Evolutionary conservation across 2,888 invertebrate genomes (phyloP).

Genomic region (Athalia rosae): DNA sequence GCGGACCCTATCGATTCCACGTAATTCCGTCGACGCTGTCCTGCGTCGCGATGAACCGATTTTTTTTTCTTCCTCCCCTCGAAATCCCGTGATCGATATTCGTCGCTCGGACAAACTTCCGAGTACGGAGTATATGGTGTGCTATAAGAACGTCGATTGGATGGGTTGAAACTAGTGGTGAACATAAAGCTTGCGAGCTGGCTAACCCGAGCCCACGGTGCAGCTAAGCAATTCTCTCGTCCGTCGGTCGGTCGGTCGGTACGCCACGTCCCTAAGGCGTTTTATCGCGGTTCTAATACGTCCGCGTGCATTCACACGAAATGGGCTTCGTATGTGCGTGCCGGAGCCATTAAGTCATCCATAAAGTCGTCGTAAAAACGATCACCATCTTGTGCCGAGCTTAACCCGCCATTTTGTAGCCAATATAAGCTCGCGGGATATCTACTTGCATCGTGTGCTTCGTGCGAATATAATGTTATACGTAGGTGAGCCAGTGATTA

Average conservation of each 20-base stretch:
- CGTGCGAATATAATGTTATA: neutral
- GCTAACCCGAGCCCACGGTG: too few species aligned
- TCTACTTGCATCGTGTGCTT: neutral
- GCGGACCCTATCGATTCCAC: too few species aligned
- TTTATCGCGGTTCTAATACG: constrained; percentile 54
- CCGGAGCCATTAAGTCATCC: constrained; percentile 59
- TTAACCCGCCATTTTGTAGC: constrained; percentile 35
- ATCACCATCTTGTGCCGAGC: constrained; percentile 56
- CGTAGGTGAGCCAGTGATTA: neutral
- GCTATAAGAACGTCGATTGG: constrained; percentile 22
- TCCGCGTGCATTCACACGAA: constrained; percentile 57
- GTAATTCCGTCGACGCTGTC: too few species aligned
- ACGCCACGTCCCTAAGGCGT: constrained; percentile 25
- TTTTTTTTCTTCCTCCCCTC: neutral
- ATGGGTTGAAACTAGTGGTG: constrained; percentile 4
- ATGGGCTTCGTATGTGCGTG: constrained; percentile 54
- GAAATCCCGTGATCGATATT: too few species aligned
- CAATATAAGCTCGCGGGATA: neutral
- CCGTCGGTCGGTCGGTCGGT: constrained; percentile 14
- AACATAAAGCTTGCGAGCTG: constrained; percentile 10
- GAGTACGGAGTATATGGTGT: neutral
- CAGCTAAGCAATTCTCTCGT: constrained; percentile 24
- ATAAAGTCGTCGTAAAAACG: constrained; percentile 63
- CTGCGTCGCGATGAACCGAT: neutral
- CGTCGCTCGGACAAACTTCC: too few species aligned